Percentiles rank a stretch among this genome's conserved stretches.
phyloP scores from a whole-genome alignment of 2,797 vertebrate species.

The Tenualosa ilisha region DNA sequence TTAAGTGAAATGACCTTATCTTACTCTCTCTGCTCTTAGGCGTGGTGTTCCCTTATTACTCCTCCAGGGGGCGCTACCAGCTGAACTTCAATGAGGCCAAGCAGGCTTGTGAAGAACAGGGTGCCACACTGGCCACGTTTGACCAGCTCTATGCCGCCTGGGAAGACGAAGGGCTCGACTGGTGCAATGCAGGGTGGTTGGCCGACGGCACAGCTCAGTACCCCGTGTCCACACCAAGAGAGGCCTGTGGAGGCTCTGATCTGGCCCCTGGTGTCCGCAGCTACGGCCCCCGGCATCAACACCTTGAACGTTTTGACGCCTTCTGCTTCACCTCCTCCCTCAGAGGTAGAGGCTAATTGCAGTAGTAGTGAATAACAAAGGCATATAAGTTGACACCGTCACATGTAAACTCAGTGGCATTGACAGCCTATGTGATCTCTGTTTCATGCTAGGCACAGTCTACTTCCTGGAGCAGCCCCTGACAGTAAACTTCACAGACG shows the following conservation, averaged over 20 bases:
- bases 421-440: neutral
- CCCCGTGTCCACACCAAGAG: constrained; percentile 81
- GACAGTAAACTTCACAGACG: constrained; percentile 81
- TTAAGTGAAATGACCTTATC: no score
- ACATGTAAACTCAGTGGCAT: neutral
- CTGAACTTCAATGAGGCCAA: constrained; percentile 84
- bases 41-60: constrained; percentile 90
- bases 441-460: constrained; percentile 74
- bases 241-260: constrained; percentile 78
- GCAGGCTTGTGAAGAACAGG: constrained; percentile 81
- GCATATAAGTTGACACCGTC: neutral
- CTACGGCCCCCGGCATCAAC: constrained; percentile 81
- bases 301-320: constrained; percentile 80
- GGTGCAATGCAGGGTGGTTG: constrained; percentile 94
- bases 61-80: constrained; percentile 81
- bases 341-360: constrained; percentile 72
- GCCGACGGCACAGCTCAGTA: constrained; percentile 89
- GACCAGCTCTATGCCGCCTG: constrained; percentile 88
- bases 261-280: constrained; percentile 84
- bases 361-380: neutral
- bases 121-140: constrained; percentile 81
- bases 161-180: constrained; percentile 86
- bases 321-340: constrained; percentile 86
- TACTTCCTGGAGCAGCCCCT: constrained; percentile 76
- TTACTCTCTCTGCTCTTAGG: constrained; percentile 65